These are phyloP conservation scores for Luehdorfia chinensis DNA, from an alignment of 1,140 invertebrate genomes.

Conservation along the genomic window DNA sequence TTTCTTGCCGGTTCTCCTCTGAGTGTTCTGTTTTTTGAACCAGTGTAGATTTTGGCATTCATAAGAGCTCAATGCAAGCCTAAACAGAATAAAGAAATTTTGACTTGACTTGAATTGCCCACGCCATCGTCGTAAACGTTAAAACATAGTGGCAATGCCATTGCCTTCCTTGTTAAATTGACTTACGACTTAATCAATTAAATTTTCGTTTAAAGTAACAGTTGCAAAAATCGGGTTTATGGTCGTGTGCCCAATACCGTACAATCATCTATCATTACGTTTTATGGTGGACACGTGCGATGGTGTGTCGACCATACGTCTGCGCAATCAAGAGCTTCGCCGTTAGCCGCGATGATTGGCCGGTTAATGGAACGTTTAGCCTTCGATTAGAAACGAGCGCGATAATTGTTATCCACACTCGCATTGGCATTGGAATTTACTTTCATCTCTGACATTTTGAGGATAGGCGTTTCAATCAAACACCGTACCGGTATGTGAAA, in stretches of 20 bases:
- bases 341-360: slow-evolving; percentile 6
- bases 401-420: slow-evolving; percentile 10
- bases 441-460: neutral
- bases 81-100: no score
- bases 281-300: slow-evolving; percentile 14
- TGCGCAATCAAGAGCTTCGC: slow-evolving; percentile 10
- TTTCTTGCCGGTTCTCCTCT: no score
- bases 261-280: slow-evolving; percentile 10
- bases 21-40: no score
- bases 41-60: no score
- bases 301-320: slow-evolving; percentile 9
- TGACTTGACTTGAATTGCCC: no score
- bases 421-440: neutral
- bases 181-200: no score
- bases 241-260: neutral
- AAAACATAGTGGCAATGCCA: no score
- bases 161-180: no score
- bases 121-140: no score
- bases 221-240: slow-evolving; percentile 2
- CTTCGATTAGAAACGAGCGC: slow-evolving; percentile 13
- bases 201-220: no score
- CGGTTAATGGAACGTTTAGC: slow-evolving; percentile 13
- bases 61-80: no score
- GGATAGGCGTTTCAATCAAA: neutral
- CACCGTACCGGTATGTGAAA: no score